A percentile compares a stretch with the other conserved stretches of the same genome.
phyloP scores from a whole-genome alignment of 2,888 invertebrate species.

The Steinernema carpocapsae region DNA sequence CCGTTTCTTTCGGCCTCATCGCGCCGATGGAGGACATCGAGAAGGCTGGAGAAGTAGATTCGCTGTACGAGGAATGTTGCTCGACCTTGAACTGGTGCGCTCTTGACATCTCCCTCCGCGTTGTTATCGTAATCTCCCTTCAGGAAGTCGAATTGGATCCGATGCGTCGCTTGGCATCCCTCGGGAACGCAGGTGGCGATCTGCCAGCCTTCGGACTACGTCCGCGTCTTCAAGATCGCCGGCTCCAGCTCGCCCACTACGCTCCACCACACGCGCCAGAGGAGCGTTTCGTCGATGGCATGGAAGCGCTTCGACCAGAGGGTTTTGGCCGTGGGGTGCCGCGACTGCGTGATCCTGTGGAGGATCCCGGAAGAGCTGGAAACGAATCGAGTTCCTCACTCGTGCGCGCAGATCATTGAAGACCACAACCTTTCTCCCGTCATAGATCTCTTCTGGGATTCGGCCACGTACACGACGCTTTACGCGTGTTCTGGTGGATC shows the following conservation, averaged over 20 bases:
- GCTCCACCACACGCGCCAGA: neutral
- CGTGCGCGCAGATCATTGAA: slow-evolving; percentile 5
- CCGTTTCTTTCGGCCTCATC: slow-evolving; percentile 4
- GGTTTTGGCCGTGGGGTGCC: neutral
- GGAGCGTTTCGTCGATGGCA: neutral
- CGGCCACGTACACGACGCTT: neutral
- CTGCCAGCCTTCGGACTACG: slow-evolving; percentile 11
- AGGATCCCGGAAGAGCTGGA: neutral
- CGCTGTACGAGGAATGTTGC: slow-evolving; percentile 4
- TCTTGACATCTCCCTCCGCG: neutral
- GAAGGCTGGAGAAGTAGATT: slow-evolving; percentile 2
- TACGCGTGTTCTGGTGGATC: neutral
- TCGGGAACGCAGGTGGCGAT: neutral
- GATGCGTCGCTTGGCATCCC: slow-evolving; percentile 7
- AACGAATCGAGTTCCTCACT: neutral
- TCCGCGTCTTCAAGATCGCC: slow-evolving; percentile 5
- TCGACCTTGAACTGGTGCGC: slow-evolving; percentile 13
- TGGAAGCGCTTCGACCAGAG: slow-evolving; percentile 5
- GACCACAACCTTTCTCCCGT: neutral
- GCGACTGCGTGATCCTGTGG: neutral
- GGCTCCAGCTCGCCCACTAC: neutral
- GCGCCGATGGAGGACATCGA: slow-evolving; percentile 25
- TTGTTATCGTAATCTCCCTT: neutral
- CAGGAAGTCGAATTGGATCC: slow-evolving; percentile 10
- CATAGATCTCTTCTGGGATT: slow-evolving; percentile 2